Evolutionary conservation across 2,797 vertebrate genomes (phyloP).

Genomic region (Falco biarmicus): DNA sequence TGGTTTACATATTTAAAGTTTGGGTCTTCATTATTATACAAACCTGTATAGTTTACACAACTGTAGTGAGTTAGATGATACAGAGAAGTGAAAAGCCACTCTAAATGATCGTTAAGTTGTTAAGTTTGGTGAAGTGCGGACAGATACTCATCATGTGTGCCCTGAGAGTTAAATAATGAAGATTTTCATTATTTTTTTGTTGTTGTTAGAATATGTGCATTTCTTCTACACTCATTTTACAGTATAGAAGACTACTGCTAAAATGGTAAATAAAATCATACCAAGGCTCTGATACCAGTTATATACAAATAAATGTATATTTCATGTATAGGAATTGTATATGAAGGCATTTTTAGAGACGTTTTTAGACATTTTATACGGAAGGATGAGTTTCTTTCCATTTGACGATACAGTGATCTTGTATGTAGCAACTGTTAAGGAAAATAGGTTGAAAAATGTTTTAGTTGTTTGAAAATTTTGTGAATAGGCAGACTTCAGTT

Average conservation of each 20-base stretch:
- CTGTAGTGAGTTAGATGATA: not conserved
- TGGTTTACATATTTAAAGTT: not conserved
- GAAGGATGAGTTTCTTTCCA: not conserved
- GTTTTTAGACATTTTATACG: not conserved
- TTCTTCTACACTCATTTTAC: not conserved
- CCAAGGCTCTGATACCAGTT: not conserved
- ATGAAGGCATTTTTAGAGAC: not conserved
- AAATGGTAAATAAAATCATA: not conserved
- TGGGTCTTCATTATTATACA: not conserved
- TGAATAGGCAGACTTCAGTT: not conserved
- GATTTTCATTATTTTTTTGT: not conserved
- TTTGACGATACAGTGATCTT: not conserved
- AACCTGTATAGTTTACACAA: not conserved
- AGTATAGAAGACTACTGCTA: not conserved
- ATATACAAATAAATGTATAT: not conserved
- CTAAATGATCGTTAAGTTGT: not conserved
- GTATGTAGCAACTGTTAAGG: not conserved
- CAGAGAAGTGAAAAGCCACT: not conserved
- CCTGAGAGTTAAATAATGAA: not conserved
- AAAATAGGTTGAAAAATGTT: not conserved
- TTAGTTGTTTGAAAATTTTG: not conserved
- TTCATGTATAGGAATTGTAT: not conserved
- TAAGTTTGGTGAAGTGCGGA: not conserved
- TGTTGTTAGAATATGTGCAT: not conserved
- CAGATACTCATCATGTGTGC: not conserved